Conservation (phyloP, 2,888 invertebrate genomes). For the Pollenia labialis region DNA sequence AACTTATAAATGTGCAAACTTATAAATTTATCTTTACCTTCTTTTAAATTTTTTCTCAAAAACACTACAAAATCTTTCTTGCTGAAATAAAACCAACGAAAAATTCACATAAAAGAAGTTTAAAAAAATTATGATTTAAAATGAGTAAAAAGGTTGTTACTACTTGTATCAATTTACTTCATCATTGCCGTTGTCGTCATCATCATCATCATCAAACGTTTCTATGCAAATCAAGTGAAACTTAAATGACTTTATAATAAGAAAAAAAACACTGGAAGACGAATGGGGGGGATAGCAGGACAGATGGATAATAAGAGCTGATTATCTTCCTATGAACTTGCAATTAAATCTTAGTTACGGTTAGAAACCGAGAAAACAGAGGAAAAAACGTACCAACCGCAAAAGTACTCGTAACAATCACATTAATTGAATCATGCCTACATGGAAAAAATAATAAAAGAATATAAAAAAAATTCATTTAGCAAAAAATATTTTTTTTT, state of each 20-base stretch:
- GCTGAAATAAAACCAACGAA: not conserved
- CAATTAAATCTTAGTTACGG: slow-evolving; percentile 67
- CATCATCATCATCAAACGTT: slow-evolving; percentile 39
- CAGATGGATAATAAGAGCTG: slow-evolving; percentile 25
- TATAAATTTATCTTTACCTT: not conserved
- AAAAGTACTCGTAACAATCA: slow-evolving; percentile 3
- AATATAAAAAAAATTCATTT: too few species aligned
- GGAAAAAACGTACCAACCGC: not conserved
- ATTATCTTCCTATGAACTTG: slow-evolving; percentile 68
- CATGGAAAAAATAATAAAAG: slow-evolving; percentile 19
- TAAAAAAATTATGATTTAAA: slow-evolving; percentile 27
- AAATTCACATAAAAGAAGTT: not conserved
- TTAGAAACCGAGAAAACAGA: slow-evolving; percentile 32
- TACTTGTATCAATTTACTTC: slow-evolving; percentile 25
- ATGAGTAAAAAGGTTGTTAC: slow-evolving; percentile 17
- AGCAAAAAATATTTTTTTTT: too few species aligned
- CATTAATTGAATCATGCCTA: not conserved
- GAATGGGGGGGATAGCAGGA: slow-evolving; percentile 5
- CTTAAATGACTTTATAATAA: slow-evolving; percentile 53
- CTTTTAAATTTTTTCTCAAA: not conserved
- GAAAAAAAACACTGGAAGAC: not conserved
- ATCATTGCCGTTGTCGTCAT: slow-evolving; percentile 23
- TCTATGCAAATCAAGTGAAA: slow-evolving; percentile 70
- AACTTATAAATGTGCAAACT: not conserved
- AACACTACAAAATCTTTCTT: not conserved